Evolutionary conservation across 2,797 vertebrate species (phyloP), one percentile per base, ranked within the genome.

Genomic region (Pipistrellus nathusii): DNA sequence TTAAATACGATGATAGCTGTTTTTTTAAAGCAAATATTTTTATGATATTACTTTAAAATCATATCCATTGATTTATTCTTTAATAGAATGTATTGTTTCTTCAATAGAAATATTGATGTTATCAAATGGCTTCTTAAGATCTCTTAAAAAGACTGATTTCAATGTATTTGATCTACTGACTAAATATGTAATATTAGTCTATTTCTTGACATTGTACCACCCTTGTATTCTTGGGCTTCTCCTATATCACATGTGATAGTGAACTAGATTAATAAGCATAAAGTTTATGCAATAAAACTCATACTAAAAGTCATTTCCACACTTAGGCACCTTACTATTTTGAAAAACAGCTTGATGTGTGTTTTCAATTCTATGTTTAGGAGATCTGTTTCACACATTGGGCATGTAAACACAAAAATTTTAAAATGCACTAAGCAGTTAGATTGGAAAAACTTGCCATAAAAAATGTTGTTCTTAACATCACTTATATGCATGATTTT

Each of bases 401-500:
- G 15, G 15, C 53, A 46, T 53, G 15, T 71, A 38, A 86, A 23
- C 72, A 46, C 4, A 51, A 78, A 82, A 80, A 48, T 30, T 78
- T 6, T 20, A 71, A 51, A 77, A 57, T 72, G 18, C 75, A n/a
- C n/a, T 76, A 35, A 30, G 25, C 21, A 51, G 2, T 88, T 93
- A 48, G 0, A 38, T 46, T 78, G 25, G 20, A 84, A 78, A 81
- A 51, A 62, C 20, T 88, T 62, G 15, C 38, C 30, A 87, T 25
- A 1, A 55, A 94, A 90, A 80, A 57, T 41, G 13, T 57, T 66
- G 25, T 3, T 51, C 10, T 73, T 84, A 66, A 32, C 32, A 62
- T 66, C n/a, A 83, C 68, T 85, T 94, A 30, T 76, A 35, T 27
- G 35, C n/a, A 57, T 80, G 44, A 30, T 83, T 94, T 85, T 84